Base-by-base conservation (phyloP, 1,140 invertebrate genomes). In the Alviniconcha marisindica region DNA sequence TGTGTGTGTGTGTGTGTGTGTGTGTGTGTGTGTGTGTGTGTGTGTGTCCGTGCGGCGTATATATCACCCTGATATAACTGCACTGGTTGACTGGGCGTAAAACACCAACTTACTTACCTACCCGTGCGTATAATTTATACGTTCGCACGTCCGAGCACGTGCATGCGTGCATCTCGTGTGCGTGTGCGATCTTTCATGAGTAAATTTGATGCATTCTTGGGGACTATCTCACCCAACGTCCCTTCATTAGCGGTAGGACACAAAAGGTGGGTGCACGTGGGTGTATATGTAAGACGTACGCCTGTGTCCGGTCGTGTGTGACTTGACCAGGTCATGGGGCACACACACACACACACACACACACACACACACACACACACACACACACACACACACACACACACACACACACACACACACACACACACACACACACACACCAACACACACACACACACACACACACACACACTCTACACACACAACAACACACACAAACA, bases 281-380 rank as follows among this genome's bases (percentile, higher is more conserved):
- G 56, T 60, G 56, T 60, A n/a, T 60, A n/a, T 60, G 56, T 60
- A n/a, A n/a, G 56, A n/a, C 28, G 56, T 60, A n/a, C 28, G 56
- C 28, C 21, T 60, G 56, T 60, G 56, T 60, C 21, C 24, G 56
- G 21, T 18, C 28, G 56, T n/a, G 56, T 60, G 56, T 60, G 56
- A 7, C 21, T 60, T 0, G 0, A 60, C 15, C 18, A 3, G 28
- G 24, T 24, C 56, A 60, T 15, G 21, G 56, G 28, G 56, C 18
- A 56, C 54, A 56, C 54, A 21, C 54, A 56, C 54, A 21, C 21
- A 56, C 54, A 21, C 54, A 56, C 54, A 21, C 54, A 56, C 54
- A 21, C 54, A 56, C 54, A 21, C 54, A 56, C 5, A 56, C 54
- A 56, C 54, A 21, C 54, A 56, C 54, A 21, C 54, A 56, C 54